Evolutionary conservation across 2,113 vertebrate genomes (phyloP).

Genomic region (Odocoileus hemionus): DNA sequence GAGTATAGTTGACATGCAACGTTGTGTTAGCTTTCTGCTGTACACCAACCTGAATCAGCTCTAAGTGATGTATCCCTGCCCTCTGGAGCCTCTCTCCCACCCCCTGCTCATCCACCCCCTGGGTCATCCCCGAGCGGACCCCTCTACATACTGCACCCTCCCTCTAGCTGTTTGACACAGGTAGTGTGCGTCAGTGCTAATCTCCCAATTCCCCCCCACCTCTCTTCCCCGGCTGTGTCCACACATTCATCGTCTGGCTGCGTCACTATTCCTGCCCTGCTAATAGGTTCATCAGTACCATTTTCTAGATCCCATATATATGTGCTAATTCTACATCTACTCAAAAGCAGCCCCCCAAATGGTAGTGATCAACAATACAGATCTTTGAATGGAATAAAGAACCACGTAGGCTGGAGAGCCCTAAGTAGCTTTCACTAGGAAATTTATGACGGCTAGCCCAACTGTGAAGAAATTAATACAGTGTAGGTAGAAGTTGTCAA

Average conservation of each 20-base stretch:
- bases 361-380: background rate
- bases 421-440: background rate
- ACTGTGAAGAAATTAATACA: background rate
- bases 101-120: background rate
- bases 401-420: background rate
- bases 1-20: fast-evolving
- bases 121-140: fast-evolving
- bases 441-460: background rate
- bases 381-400: background rate
- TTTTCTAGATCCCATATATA: background rate
- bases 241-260: background rate
- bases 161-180: background rate
- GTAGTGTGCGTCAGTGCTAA: background rate
- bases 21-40: background rate
- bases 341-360: background rate
- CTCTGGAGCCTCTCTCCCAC: background rate
- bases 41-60: background rate
- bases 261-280: background rate
- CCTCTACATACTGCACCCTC: background rate
- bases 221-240: fast-evolving
- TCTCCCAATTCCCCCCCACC: background rate
- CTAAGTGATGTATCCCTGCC: background rate
- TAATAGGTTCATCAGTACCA: fast-evolving
- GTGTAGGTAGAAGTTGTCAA: background rate
- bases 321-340: background rate